These are phyloP conservation scores for Trypoxylon attenuatum DNA, from an alignment of 2,888 invertebrate genomes.

Conservation along the genomic window DNA sequence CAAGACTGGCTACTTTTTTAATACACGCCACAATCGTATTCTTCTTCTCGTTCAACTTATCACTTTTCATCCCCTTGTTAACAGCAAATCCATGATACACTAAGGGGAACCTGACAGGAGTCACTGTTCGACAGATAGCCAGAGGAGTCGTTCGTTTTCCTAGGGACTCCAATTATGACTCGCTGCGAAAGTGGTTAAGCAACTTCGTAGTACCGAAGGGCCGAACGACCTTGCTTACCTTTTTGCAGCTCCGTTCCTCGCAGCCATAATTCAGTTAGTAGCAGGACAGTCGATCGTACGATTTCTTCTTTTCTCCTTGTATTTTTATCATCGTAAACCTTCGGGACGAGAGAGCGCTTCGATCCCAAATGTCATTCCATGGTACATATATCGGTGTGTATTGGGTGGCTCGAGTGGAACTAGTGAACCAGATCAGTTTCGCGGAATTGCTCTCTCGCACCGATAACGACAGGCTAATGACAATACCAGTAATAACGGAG, in stretches of 20 bases:
- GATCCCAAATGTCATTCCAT: no score
- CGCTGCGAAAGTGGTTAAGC: constrained; percentile 23
- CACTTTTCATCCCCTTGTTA: neutral
- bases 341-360: no score
- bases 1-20: neutral
- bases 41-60: no score
- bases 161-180: constrained; percentile 36
- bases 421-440: no score
- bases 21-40: no score
- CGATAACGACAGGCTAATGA: no score
- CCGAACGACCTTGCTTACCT: constrained; percentile 58
- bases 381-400: no score
- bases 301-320: constrained; percentile 35
- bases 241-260: constrained; percentile 51
- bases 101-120: no score
- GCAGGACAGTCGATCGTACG: constrained; percentile 33
- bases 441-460: no score
- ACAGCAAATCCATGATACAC: no score
- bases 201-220: constrained; percentile 41
- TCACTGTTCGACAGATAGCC: constrained; percentile 18
- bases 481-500: no score
- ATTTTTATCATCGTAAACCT: neutral
- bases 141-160: constrained; percentile 24
- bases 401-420: no score
- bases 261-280: constrained; percentile 60